Evolutionary conservation across 2,888 invertebrate genomes (phyloP), one percentile per base, ranked within the genome.

Genomic region (Melikaiella ostensackeni): DNA sequence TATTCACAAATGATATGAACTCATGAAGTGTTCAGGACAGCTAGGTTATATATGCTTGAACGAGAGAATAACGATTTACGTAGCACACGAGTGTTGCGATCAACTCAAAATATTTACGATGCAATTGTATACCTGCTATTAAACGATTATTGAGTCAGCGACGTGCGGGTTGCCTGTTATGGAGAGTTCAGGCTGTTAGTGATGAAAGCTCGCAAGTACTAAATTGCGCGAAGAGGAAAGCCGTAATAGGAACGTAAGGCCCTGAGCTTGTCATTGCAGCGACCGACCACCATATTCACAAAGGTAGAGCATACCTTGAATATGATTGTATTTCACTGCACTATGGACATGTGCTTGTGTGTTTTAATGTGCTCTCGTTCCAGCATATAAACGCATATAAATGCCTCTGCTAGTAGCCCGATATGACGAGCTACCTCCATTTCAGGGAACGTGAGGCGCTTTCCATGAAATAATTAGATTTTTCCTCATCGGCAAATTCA

Each of bases 401-500:
- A 21, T 19, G 55, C 55, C 21, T 55, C 55, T 21, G n/a, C 21
- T 9, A 9, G n/a, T 21, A 55, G 55, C 9, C 21, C 21, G 55
- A 55, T 50, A 46, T 76, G 78, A 78, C 78, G 75, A 79, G 83
- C 76, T 76, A 55, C 78, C 81, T 74, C 27, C 81, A 80, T 78
- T 80, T 79, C 73, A 76, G 63, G 46, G 78, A 75, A 59, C 75
- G 75, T 74, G 70, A 77, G 61, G 77, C 75, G 77, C 76, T 80
- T 78, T 75, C 73, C 80, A 64, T 74, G 66, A 77, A 75, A 78
- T 84, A 86, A 85, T 86, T 84, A 83, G 80, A 85, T 82, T 81
- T 83, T 80, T 79, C 79, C 77, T 79, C 75, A 76, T 77, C 79
- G 77, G 77, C 78, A 79, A 84, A 85, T 83, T 84, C 50, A 33